These are phyloP conservation scores for Sesamia inferens DNA, from an alignment of 2,888 invertebrate species.

Conservation along the genomic window DNA sequence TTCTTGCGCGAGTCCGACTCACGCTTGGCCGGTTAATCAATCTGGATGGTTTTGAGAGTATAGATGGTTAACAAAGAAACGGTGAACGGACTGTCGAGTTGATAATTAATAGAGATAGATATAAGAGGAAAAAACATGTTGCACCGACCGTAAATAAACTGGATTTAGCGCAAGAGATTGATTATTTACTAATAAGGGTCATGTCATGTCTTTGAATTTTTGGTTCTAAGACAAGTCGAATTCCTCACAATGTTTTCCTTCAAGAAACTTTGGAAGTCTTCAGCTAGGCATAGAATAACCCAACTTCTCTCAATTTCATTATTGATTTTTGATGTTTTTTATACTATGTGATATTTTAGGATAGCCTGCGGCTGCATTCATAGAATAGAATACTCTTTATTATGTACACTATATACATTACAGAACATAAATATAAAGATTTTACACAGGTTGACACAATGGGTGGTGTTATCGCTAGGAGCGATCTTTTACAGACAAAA, in stretches of 20 bases:
- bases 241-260: background rate
- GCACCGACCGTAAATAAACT: too few relatives aligned
- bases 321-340: background rate
- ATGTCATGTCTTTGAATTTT: background rate
- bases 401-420: too few relatives aligned
- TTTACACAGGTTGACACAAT: too few relatives aligned
- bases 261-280: background rate
- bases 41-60: background rate
- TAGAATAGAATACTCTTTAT: too few relatives aligned
- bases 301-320: background rate
- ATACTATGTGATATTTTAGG: background rate
- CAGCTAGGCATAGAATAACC: background rate
- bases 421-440: too few relatives aligned
- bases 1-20: too few relatives aligned
- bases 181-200: background rate
- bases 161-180: too few relatives aligned
- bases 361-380: background rate
- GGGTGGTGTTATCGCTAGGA: too few relatives aligned
- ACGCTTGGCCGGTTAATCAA: too few relatives aligned
- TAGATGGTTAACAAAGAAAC: background rate
- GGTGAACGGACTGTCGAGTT: background rate
- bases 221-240: too few relatives aligned
- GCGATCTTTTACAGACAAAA: too few relatives aligned
- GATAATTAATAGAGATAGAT: background rate
- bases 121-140: background rate